phyloP scores from a whole-genome alignment of 2,888 invertebrate species.

The Phaonia tiefii region DNA sequence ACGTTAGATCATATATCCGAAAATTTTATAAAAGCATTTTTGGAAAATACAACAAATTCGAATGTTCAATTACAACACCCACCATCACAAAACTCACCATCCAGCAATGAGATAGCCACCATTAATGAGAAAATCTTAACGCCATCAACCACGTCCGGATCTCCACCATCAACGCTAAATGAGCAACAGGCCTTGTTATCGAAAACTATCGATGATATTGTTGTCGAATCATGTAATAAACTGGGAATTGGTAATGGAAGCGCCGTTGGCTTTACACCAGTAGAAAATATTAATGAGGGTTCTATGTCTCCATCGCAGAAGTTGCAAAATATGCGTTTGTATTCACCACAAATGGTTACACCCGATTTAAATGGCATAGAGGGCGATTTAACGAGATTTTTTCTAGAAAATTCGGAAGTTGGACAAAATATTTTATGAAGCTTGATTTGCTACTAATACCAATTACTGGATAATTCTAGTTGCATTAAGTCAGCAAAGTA shows the following conservation, averaged over 20 bases:
- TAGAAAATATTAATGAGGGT: slow-evolving; percentile 76
- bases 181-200: slow-evolving; percentile 75
- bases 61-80: slow-evolving; percentile 50
- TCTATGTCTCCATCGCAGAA: slow-evolving; percentile 85
- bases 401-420: slow-evolving; percentile 59
- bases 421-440: slow-evolving; percentile 57
- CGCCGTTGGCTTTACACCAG: slow-evolving; percentile 52
- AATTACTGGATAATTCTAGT: too few species aligned
- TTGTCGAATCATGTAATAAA: slow-evolving; percentile 79
- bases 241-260: slow-evolving; percentile 76
- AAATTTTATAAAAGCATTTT: slow-evolving; percentile 74
- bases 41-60: slow-evolving; percentile 68
- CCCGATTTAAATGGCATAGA: slow-evolving; percentile 59
- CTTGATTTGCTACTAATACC: too few species aligned
- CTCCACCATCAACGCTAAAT: slow-evolving; percentile 38
- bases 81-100: slow-evolving; percentile 80
- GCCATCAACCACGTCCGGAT: background rate
- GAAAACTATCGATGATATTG: slow-evolving; percentile 79
- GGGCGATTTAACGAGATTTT: slow-evolving; percentile 66
- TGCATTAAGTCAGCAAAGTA: too few species aligned
- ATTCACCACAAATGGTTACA: slow-evolving; percentile 77
- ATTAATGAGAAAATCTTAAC: slow-evolving; percentile 57
- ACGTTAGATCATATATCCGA: slow-evolving; percentile 72
- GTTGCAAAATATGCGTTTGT: slow-evolving; percentile 84
- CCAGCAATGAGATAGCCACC: slow-evolving; percentile 77